Evolutionary conservation across 2,888 invertebrate genomes (phyloP).

Genomic region (Leucozona laternaria): DNA sequence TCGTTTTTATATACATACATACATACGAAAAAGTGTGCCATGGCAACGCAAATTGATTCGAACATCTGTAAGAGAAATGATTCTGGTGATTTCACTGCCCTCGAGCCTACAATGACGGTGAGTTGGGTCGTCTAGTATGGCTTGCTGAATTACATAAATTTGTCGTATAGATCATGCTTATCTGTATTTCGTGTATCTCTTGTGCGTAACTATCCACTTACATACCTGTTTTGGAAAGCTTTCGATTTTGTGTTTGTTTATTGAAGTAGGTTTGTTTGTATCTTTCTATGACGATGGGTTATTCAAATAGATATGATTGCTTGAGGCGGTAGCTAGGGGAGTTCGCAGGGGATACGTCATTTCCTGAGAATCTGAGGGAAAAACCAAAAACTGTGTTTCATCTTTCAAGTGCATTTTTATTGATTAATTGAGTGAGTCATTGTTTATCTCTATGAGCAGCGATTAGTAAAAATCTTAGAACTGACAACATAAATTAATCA

Average conservation of each 20-base stretch:
- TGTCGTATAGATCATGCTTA: neutral
- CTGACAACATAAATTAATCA: too few relatives aligned
- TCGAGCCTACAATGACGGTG: constrained; percentile 11
- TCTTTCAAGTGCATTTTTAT: too few relatives aligned
- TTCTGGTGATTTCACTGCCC: constrained; percentile 6
- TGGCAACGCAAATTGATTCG: constrained; percentile 42
- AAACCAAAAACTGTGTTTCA: neutral
- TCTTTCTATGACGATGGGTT: neutral
- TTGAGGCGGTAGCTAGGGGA: neutral
- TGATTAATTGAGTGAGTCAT: too few relatives aligned
- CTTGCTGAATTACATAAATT: constrained; percentile 7
- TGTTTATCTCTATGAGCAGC: neutral
- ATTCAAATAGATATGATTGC: neutral
- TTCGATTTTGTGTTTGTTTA: constrained; percentile 23
- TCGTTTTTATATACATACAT: neutral
- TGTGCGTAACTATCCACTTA: neutral
- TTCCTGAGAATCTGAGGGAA: neutral
- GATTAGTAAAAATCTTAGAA: neutral
- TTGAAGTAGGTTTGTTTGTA: neutral
- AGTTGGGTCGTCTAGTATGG: constrained; percentile 13
- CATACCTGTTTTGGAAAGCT: constrained; percentile 34
- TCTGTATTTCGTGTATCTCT: neutral
- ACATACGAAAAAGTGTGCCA: constrained; percentile 2
- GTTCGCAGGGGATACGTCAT: neutral
- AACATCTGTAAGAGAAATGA: constrained; percentile 36